These are phyloP conservation scores for Podarcis lilfordi DNA, from an alignment of 2,797 vertebrate species.

Conservation along the genomic window DNA sequence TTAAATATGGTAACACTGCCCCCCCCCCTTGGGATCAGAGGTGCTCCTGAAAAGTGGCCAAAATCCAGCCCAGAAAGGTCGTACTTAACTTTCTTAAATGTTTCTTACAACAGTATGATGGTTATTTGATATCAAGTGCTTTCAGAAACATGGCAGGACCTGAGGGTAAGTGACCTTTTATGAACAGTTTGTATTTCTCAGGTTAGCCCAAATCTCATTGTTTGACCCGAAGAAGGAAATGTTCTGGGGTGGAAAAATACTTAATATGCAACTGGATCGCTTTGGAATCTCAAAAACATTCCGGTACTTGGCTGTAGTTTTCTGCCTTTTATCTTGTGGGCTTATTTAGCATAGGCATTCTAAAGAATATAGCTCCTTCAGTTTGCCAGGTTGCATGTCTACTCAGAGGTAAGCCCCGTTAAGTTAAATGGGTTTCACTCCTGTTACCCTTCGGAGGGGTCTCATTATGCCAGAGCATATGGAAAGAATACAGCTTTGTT, in stretches of 20 bases:
- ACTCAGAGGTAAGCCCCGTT: no score
- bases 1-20: no score
- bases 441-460: no score
- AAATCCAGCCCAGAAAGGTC: background rate
- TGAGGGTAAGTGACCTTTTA: slow-evolving; percentile 67
- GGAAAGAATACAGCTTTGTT: no score
- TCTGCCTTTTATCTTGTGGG: no score
- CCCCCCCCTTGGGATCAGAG: background rate
- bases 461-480: no score
- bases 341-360: no score
- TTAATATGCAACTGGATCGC: background rate
- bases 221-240: accelerated
- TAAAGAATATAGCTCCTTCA: no score
- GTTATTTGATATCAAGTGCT: slow-evolving; percentile 48
- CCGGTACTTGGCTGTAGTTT: no score
- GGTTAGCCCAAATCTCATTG: background rate
- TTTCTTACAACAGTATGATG: slow-evolving; percentile 41
- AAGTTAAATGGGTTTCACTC: no score
- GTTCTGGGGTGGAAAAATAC: background rate
- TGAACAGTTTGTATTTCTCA: background rate
- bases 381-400: no score
- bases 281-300: background rate
- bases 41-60: background rate
- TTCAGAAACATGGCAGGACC: slow-evolving; percentile 57
- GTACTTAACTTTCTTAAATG: background rate